Base-by-base conservation (phyloP, 2,113 vertebrate species). In the Heloderma charlesbogerti region DNA sequence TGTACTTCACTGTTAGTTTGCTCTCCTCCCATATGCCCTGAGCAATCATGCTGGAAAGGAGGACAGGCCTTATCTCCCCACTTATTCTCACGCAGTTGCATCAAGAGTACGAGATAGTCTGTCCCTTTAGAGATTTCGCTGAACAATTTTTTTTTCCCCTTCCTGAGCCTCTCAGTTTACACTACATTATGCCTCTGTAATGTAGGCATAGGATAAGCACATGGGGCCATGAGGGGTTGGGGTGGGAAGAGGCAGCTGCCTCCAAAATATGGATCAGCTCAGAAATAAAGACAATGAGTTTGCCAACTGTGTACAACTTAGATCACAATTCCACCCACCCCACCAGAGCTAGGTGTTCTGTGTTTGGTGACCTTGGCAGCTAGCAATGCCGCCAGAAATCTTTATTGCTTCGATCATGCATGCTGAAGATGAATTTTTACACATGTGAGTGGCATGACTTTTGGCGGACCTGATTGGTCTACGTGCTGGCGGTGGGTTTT, bases 361-460 rank as follows among this genome's bases (percentile, higher is more conserved):
- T 84, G 90, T n/a, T 93, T 60, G 71, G 86, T 93, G 96, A 91
- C 94, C 91, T 95, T 88, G 22, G 89, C 60, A 2, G 78, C 94
- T 88, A 77, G 89, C 94, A 84, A 88, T 1, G 34, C 74, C 34
- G 5, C 83, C 27, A n/a, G 90, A 88, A 91, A 93, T 91, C 83
- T 88, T 94, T 90, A 79, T 81, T 94, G 92, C 78, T 93, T 82
- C 92, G 83, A 16, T 90, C 93, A 77, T 0, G 0, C 80, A 91
- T 2, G 0, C 88, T 48, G 34, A 75, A 88, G 66, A 91, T 88
- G 85, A 88, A 93, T 89, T 66, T 96, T 93, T 88, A 72, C 90
- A 92, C 0, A 7, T 29, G 75, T 54, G n/a, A 51, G 51, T 93
- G 87, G 25, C 0, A 0, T 92, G 93, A 79, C 92, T 77, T 84